A percentile compares a stretch with the other conserved stretches of the same genome.
These are phyloP conservation scores for Hesperia comma DNA, from an alignment of 2,888 invertebrate species.

Conservation along the genomic window DNA sequence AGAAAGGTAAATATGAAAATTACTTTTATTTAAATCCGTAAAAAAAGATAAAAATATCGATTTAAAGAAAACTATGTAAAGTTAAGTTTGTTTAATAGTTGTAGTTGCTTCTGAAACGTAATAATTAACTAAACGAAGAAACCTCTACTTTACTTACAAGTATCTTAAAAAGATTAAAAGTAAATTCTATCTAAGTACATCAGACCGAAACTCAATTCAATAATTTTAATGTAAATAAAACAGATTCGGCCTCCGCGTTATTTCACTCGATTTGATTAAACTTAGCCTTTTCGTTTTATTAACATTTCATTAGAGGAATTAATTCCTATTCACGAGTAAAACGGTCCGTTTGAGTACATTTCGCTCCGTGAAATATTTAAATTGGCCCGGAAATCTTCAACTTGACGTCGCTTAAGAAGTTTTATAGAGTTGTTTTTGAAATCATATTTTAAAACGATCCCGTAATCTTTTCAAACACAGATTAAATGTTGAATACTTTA, in stretches of 20 bases:
- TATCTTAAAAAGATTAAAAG: slow-evolving; percentile 27
- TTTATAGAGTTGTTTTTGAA: slow-evolving; percentile 17
- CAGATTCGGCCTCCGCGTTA: slow-evolving; percentile 35
- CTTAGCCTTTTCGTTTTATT: slow-evolving; percentile 44
- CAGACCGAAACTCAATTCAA: slow-evolving; percentile 3
- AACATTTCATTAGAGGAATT: slow-evolving; percentile 46
- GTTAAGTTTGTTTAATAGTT: too few species aligned
- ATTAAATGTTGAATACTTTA: slow-evolving; percentile 10
- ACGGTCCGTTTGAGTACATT: slow-evolving; percentile 22
- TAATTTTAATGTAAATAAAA: slow-evolving; percentile 38
- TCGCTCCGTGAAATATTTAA: slow-evolving; percentile 34
- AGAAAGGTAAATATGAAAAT: too few species aligned
- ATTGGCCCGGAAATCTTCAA: slow-evolving; percentile 26
- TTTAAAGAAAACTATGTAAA: too few species aligned
- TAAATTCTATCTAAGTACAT: not conserved
- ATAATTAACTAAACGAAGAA: too few species aligned
- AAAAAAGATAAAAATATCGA: too few species aligned
- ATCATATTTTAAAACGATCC: slow-evolving; percentile 22
- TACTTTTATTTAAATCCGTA: too few species aligned
- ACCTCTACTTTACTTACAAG: not conserved
- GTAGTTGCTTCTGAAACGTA: too few species aligned
- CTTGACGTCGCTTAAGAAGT: slow-evolving; percentile 30
- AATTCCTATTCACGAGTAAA: slow-evolving; percentile 35
- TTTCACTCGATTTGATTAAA: slow-evolving; percentile 41
- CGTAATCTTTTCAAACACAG: slow-evolving; percentile 19